phyloP scores from a whole-genome alignment of 2,113 vertebrate species.

The Prunella himalayana region DNA sequence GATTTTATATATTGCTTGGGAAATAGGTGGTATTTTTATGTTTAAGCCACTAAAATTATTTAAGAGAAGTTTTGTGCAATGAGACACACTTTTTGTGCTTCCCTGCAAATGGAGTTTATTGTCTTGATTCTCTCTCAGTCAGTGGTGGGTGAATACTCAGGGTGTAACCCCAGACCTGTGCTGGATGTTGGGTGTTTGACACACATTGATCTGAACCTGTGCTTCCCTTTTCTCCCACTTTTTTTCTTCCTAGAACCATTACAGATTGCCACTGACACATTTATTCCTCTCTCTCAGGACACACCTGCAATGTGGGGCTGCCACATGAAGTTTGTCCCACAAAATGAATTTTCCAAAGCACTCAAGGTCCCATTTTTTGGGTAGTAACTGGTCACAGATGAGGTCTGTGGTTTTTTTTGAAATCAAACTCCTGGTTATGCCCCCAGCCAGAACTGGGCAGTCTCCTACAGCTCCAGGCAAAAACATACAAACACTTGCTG shows the following conservation, averaged over 20 bases:
- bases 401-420: neutral
- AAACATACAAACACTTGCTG: neutral
- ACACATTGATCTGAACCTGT: neutral
- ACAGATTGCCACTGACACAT: neutral
- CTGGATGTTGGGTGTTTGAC: neutral
- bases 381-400: neutral
- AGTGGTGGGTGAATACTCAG: neutral
- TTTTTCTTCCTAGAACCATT: neutral
- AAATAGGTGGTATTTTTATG: neutral
- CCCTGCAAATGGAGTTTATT: neutral
- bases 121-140: neutral
- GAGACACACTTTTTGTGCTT: neutral
- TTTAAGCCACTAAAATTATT: neutral
- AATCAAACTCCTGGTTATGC: neutral
- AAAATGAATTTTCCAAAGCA: accelerated
- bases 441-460: neutral
- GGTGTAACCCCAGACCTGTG: neutral
- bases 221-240: neutral
- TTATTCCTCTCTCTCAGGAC: neutral
- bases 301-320: neutral
- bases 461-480: neutral
- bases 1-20: neutral
- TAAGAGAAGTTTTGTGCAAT: neutral
- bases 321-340: neutral
- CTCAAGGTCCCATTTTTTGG: neutral